Evolutionary conservation across 2,888 invertebrate species (phyloP).

Genomic region (Leptinotarsa rubiginosa): DNA sequence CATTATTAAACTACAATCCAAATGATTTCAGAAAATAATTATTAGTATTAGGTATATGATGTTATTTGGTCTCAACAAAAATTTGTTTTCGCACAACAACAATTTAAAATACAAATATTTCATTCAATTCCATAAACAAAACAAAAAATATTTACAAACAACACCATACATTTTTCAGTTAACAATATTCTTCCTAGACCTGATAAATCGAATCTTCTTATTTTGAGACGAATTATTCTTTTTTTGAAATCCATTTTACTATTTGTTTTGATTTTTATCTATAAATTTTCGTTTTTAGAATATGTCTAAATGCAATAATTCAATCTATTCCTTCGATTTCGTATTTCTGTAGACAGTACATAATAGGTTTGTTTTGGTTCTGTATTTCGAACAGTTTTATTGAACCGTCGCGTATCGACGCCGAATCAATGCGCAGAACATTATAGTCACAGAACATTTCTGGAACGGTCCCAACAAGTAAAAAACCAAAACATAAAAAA

Average conservation of each 20-base stretch:
- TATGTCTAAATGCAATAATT: too few species aligned
- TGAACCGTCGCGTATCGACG: too few species aligned
- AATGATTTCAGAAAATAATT: neutral
- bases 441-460: too few species aligned
- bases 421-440: too few species aligned
- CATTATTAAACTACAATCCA: neutral
- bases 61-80: neutral
- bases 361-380: too few species aligned
- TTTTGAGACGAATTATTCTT: slow-evolving; percentile 53
- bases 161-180: neutral
- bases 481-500: too few species aligned
- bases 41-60: neutral
- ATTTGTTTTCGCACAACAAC: neutral
- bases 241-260: slow-evolving; percentile 44
- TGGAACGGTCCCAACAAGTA: too few species aligned
- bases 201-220: slow-evolving; percentile 57
- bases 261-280: neutral
- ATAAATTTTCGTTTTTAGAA: too few species aligned
- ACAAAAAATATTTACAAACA: neutral
- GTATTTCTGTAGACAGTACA: too few species aligned
- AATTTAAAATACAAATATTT: neutral
- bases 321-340: too few species aligned
- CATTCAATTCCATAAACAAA: neutral
- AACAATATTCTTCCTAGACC: slow-evolving; percentile 39
- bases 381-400: too few species aligned